Base-by-base conservation (phyloP, 2,113 vertebrate species). In the Scalopus aquaticus region DNA sequence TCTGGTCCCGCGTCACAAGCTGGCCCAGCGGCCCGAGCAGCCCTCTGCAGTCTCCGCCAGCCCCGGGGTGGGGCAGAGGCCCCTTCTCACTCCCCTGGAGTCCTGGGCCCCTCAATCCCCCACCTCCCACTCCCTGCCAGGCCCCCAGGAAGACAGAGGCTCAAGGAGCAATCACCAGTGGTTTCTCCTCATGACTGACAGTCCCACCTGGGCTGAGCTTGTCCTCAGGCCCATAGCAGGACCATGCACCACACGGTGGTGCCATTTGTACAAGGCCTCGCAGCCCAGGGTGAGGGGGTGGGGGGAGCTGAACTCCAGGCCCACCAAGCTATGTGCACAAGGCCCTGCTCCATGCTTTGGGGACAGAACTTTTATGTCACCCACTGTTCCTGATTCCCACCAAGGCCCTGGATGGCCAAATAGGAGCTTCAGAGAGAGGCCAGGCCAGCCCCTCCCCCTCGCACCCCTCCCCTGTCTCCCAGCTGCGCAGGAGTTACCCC, bases 131-230 rank as follows among this genome's bases (percentile, higher is more conserved):
- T 20, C 0, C 69, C 4, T 13, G 60, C 69, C 54, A 62, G 35
- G 93, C 30, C 80, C 26, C 49, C n/a, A n/a, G n/a, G n/a, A n/a
- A n/a, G n/a, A n/a, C n/a, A n/a, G 88, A 95, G 95, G 96, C 96
- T 94, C 95, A 74, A 89, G 96, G 95, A 97, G 97, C 97, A 96
- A 95, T 96, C 94, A 95, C 51, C 76, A 46, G 97, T 97, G 94
- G 91, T 95, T 95, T 97, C 89, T 78, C 80, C 94, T 93, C 90
- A 3, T 79, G 95, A 95, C 95, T 76, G 92, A 97, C 30, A 24
- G 58, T 28, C 28, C 81, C 22, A 19, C 44, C 42, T 2, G 51
- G 54, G 65, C 94, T 17, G 42, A n/a, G 16, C 74, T 67, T 64
- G 73, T 42, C 58, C 72, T 46, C 20, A 1, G 7, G 15, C 62